These are phyloP conservation scores for Chlorocebus sabaeus DNA, from an alignment of 2,113 vertebrate genomes.

Conservation along the genomic window DNA sequence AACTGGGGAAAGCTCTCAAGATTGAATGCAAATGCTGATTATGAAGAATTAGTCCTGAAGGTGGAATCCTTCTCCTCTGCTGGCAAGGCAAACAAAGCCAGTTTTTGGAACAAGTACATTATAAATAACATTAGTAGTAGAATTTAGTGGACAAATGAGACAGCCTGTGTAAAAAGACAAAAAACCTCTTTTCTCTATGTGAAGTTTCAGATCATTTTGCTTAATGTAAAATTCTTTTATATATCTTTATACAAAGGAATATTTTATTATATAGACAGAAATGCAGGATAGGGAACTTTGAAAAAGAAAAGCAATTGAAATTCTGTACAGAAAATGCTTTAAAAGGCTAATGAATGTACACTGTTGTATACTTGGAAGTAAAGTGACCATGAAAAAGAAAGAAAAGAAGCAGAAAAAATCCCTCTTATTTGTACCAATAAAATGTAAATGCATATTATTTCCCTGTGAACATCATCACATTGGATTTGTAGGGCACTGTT, in stretches of 20 bases:
- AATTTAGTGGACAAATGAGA: not conserved
- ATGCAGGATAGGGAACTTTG: not conserved
- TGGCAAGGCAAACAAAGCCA: slow-evolving; percentile 28
- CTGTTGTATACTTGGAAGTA: slow-evolving; percentile 17
- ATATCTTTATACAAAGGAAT: not conserved
- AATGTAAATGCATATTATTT: slow-evolving; percentile 44
- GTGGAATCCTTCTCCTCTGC: not conserved
- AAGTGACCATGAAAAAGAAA: slow-evolving; percentile 63
- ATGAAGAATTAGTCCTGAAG: not conserved
- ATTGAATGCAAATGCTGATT: not conserved
- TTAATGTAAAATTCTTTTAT: slow-evolving; percentile 52
- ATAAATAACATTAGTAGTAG: slow-evolving; percentile 25
- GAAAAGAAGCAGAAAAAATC: slow-evolving; percentile 41
- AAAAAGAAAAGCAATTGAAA: slow-evolving; percentile 59
- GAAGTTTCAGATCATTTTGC: slow-evolving; percentile 56
- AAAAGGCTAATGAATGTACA: not conserved
- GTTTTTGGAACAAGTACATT: not conserved
- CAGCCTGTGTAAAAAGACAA: not conserved
- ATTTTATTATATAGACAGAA: slow-evolving; percentile 38
- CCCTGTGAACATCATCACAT: slow-evolving; percentile 15
- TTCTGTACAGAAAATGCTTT: not conserved
- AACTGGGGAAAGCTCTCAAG: not conserved
- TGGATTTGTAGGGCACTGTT: slow-evolving; percentile 51
- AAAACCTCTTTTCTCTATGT: not conserved
- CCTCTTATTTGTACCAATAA: slow-evolving; percentile 49